Percentiles rank a stretch among this genome's conserved stretches.
phyloP scores from a whole-genome alignment of 2,888 invertebrate species.

The Eristalinus sepulchralis region DNA sequence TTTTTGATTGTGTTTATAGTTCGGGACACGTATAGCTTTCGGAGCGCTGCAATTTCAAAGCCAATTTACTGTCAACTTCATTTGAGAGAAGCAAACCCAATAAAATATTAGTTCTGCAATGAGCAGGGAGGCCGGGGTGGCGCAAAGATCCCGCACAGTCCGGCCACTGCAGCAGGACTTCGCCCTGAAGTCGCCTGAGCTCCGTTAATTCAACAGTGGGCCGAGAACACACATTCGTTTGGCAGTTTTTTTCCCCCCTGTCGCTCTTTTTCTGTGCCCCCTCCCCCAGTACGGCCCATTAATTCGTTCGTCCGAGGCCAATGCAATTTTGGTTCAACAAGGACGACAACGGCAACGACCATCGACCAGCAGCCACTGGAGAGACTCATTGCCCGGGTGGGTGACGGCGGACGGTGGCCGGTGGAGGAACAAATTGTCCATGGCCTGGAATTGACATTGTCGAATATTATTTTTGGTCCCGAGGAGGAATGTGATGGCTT shows the following conservation, averaged over 20 bases:
- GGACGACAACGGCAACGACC: constrained; percentile 15
- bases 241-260: constrained; percentile 49
- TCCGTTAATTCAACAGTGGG: constrained; percentile 54
- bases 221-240: constrained; percentile 42
- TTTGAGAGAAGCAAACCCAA: constrained; percentile 58
- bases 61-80: constrained; percentile 69
- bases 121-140: neutral
- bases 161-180: constrained; percentile 47
- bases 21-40: constrained; percentile 18
- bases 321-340: constrained; percentile 61
- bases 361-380: neutral
- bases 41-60: constrained; percentile 60
- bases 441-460: constrained; percentile 63
- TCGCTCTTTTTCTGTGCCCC: neutral
- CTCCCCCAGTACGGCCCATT: constrained; percentile 54
- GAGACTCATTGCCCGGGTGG: neutral
- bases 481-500: constrained; percentile 56
- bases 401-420: neutral
- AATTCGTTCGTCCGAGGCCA: constrained; percentile 47
- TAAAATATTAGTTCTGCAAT: constrained; percentile 63
- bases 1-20: constrained; percentile 51
- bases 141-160: neutral
- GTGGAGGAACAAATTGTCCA: constrained; percentile 55
- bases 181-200: constrained; percentile 31
- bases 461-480: constrained; percentile 62